Evolutionary conservation across 2,888 invertebrate species (phyloP), one percentile per base, ranked within the genome.

Genomic region (Acrobasis repandana): DNA sequence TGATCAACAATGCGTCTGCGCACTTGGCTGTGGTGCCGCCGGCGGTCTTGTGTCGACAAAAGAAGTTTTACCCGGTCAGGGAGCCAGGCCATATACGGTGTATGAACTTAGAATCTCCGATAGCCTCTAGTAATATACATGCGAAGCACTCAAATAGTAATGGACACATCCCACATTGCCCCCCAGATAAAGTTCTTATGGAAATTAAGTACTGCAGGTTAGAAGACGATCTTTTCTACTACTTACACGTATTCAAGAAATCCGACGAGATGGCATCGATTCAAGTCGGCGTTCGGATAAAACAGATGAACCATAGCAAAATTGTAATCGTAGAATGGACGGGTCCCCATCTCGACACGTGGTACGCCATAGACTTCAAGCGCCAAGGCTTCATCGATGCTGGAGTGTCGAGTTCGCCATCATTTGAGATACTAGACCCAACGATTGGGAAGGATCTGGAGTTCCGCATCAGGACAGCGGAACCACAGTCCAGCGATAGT

Each of bases 321-420:
- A 56, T 58, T 16, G 59, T 65, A 14, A 56, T 68, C 14, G 61
- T 72, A 15, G 57, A 71, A 63, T 76, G 76, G 58, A n/a, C 49
- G 8, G 49, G 50, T 6, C 58, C 50, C 1, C 36, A 50, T 9
- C 11, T 57, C 1, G 28, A 0, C 54, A 54, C 9, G 16, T 76
- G 73, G 74, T 76, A 69, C 50, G 34, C 50, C 6, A 68, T 77
- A 47, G 70, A 73, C 16, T 20, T 67, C 9, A 61, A 56, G 0
- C 67, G 69, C 46, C 47, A 47, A 0, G 33, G 52, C 9, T 75
- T 61, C 47, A 43, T 62, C 0, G 60, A 66, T 33, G 68, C 62
- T 0, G 75, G 75, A 0, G 34, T 69, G 15, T 63, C 69, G 0
- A 74, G 71, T 56, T 8, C n/a, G 5, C 67, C 74, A 0, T 46